Evolutionary conservation across 2,797 vertebrate genomes (phyloP).

Genomic region (Hoplostethus mediterraneus): DNA sequence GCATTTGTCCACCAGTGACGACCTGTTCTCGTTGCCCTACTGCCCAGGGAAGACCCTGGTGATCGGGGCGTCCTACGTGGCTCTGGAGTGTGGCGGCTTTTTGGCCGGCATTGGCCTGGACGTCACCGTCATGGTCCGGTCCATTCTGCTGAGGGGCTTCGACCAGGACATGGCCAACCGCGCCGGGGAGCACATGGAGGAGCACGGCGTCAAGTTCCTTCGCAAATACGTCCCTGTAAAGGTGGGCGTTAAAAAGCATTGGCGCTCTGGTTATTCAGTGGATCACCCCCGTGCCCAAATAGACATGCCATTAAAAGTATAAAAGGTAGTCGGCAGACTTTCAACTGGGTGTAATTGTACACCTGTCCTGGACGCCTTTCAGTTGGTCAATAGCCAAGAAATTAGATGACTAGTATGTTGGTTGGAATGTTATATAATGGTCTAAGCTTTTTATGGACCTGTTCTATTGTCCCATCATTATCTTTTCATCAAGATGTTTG

Average conservation of each 20-base stretch:
- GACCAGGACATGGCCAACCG: constrained; percentile 97
- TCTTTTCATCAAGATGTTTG: not conserved
- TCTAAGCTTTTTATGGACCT: too few relatives aligned
- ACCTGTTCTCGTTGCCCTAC: constrained; percentile 94
- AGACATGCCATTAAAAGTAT: not conserved
- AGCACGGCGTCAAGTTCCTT: constrained; percentile 92
- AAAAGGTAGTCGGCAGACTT: not conserved
- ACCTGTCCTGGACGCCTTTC: not conserved
- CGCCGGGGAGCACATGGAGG: constrained; percentile 92
- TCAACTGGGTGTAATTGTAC: not conserved
- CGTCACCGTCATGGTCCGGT: constrained; percentile 95
- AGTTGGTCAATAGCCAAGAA: not conserved
- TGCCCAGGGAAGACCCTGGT: constrained; percentile 96
- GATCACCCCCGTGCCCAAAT: not conserved
- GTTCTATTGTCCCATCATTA: not conserved
- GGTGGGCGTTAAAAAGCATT: constrained; percentile 74
- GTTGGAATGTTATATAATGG: too few relatives aligned
- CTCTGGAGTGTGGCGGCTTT: constrained; percentile 96
- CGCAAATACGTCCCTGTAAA: constrained; percentile 89
- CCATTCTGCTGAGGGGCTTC: constrained; percentile 94
- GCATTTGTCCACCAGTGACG: constrained; percentile 85
- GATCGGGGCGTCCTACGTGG: constrained; percentile 94
- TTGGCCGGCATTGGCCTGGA: constrained; percentile 93
- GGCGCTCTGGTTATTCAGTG: not conserved
- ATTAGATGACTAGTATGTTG: not conserved